Evolutionary conservation across 2,888 invertebrate genomes (phyloP).

Genomic region (Mylabris sibirica): DNA sequence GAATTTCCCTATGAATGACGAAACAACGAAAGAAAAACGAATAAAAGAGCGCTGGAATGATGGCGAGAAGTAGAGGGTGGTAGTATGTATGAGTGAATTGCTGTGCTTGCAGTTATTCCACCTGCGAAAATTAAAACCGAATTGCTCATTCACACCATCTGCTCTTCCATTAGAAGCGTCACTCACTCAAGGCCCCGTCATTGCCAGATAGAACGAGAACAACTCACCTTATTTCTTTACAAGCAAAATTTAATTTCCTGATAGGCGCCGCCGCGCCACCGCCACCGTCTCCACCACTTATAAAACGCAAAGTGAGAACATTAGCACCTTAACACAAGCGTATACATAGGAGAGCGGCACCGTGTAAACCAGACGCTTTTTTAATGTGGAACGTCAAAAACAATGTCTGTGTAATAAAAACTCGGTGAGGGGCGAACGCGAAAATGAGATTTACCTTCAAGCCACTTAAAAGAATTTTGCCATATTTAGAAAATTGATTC

Average conservation of each 20-base stretch:
- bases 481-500: constrained; percentile 6
- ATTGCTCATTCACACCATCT: constrained; percentile 63
- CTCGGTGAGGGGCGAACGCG: constrained; percentile 13
- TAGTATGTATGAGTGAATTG: background rate
- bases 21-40: constrained; percentile 10
- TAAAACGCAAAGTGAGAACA: constrained; percentile 60
- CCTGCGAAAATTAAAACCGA: constrained; percentile 63
- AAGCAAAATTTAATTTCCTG: constrained; percentile 63
- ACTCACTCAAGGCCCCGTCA: constrained; percentile 57
- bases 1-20: constrained; percentile 53
- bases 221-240: constrained; percentile 62
- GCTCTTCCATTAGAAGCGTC: constrained; percentile 61
- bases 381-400: constrained; percentile 57
- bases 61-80: constrained; percentile 18
- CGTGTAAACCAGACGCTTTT: constrained; percentile 48
- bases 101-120: constrained; percentile 46
- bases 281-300: constrained; percentile 55
- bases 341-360: background rate
- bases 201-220: constrained; percentile 59
- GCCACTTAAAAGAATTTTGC: constrained; percentile 35
- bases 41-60: constrained; percentile 22
- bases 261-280: constrained; percentile 25
- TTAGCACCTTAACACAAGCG: constrained; percentile 58
- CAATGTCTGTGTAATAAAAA: constrained; percentile 54
- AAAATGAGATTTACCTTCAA: constrained; percentile 49